These are phyloP conservation scores for Sipha flava DNA, from an alignment of 1,140 invertebrate species.

Conservation along the genomic window DNA sequence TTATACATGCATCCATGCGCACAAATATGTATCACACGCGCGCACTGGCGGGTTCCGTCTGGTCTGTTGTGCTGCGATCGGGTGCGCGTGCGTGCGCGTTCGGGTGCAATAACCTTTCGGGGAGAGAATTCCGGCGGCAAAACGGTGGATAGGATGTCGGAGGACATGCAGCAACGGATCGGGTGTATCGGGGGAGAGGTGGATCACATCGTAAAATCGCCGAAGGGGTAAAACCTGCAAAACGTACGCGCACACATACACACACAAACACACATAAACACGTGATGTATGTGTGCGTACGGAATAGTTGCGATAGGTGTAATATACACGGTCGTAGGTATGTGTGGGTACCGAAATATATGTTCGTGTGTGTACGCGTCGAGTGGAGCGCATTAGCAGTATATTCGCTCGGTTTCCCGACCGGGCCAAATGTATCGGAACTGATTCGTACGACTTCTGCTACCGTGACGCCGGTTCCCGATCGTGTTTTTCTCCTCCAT, in stretches of 20 bases:
- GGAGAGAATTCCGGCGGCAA: background rate
- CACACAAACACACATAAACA: too few species aligned
- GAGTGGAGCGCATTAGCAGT: background rate
- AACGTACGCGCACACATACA: background rate
- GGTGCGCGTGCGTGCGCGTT: background rate
- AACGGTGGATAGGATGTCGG: background rate
- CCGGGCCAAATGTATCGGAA: slow-evolving; percentile 20
- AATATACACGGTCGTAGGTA: too few species aligned
- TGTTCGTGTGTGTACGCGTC: background rate
- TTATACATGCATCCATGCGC: too few species aligned
- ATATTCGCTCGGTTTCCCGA: slow-evolving; percentile 16
- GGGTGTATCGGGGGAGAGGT: too few species aligned
- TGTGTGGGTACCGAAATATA: too few species aligned
- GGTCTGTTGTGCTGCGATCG: background rate
- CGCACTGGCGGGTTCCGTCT: background rate
- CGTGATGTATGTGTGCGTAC: too few species aligned
- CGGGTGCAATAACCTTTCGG: slow-evolving; percentile 6
- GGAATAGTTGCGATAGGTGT: too few species aligned
- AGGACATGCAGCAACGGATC: too few species aligned
- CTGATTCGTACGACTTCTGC: slow-evolving; percentile 6
- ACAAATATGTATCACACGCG: too few species aligned
- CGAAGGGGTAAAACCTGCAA: background rate
- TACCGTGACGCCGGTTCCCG: background rate
- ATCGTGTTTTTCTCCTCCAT: too few species aligned
- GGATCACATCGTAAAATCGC: slow-evolving; percentile 5